Conservation (phyloP, 2,113 vertebrate genomes). For the Mola mola region DNA sequence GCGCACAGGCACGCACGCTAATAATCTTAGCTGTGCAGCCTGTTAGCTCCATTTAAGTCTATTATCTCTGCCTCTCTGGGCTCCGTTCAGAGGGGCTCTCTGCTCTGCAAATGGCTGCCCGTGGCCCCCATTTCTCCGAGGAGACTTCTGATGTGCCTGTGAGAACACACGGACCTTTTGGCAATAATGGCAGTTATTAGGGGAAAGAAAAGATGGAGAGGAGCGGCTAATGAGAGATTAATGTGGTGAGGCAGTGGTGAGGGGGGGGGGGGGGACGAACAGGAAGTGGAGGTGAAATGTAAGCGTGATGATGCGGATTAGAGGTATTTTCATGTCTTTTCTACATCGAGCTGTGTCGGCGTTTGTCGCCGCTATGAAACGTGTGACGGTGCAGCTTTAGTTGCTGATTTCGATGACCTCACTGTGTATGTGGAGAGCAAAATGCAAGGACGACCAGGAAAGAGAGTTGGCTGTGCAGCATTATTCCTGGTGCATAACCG, state of each 20-base stretch:
- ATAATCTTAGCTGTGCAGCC: conserved; percentile 33
- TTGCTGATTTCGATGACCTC: too few relatives aligned
- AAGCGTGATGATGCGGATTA: not conserved
- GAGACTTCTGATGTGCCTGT: conserved; percentile 23
- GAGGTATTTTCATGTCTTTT: not conserved
- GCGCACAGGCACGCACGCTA: not conserved
- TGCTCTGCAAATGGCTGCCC: conserved; percentile 52
- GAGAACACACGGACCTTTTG: conserved; percentile 35
- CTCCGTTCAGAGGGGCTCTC: conserved; percentile 41
- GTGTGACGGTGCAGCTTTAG: not conserved
- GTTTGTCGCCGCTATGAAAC: not conserved
- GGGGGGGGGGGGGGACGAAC: conserved; percentile 5
- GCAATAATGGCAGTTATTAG: conserved; percentile 44
- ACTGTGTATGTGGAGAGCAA: too few relatives aligned
- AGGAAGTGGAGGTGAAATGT: conserved; percentile 20
- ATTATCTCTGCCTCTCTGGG: conserved; percentile 44
- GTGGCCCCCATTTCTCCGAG: conserved; percentile 50
- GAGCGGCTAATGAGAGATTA: conserved; percentile 66
- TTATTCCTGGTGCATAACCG: too few relatives aligned
- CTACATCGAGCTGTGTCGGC: not conserved
- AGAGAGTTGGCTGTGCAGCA: too few relatives aligned
- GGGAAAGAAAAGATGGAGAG: conserved; percentile 16
- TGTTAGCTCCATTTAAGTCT: conserved; percentile 49
- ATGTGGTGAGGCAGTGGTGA: conserved; percentile 54
- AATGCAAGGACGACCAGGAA: conserved; percentile 18